Conservation (phyloP, 2,113 vertebrate species). For the Eolophus roseicapilla region DNA sequence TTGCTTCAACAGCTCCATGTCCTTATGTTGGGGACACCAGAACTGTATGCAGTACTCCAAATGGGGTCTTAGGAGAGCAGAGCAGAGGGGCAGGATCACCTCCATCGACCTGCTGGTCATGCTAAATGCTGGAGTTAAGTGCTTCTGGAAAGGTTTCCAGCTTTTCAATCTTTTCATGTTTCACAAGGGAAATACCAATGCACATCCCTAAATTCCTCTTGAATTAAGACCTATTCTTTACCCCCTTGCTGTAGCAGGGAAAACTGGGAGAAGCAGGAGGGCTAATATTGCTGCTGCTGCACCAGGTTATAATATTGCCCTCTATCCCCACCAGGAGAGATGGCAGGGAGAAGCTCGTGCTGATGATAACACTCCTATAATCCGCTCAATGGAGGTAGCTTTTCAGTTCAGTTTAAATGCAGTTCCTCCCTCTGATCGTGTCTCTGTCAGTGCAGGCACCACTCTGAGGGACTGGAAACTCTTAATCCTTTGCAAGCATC, state of each 20-base stretch:
- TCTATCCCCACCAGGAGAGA: neutral
- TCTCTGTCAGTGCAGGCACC: neutral
- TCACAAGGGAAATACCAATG: neutral
- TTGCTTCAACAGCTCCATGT: neutral
- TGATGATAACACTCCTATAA: neutral
- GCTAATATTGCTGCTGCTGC: constrained; percentile 22
- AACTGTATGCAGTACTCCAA: neutral
- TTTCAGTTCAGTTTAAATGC: neutral
- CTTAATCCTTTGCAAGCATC: constrained; percentile 47
- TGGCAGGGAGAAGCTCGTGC: neutral
- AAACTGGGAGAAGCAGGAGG: neutral
- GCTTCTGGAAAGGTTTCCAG: neutral
- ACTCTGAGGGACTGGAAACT: constrained; percentile 2
- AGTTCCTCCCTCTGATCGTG: neutral
- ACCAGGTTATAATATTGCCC: neutral
- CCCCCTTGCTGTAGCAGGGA: accelerated
- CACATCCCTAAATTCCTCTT: neutral
- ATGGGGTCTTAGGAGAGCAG: neutral
- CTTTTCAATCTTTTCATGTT: neutral
- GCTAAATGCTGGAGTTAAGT: neutral
- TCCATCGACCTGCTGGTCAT: neutral
- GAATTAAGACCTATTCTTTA: neutral
- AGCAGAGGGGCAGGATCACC: neutral
- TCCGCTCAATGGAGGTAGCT: constrained; percentile 26
- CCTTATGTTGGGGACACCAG: neutral